Evolutionary conservation across 2,888 invertebrate genomes (phyloP), one percentile per base, ranked within the genome.

Genomic region (Drosophila multiciliata): DNA sequence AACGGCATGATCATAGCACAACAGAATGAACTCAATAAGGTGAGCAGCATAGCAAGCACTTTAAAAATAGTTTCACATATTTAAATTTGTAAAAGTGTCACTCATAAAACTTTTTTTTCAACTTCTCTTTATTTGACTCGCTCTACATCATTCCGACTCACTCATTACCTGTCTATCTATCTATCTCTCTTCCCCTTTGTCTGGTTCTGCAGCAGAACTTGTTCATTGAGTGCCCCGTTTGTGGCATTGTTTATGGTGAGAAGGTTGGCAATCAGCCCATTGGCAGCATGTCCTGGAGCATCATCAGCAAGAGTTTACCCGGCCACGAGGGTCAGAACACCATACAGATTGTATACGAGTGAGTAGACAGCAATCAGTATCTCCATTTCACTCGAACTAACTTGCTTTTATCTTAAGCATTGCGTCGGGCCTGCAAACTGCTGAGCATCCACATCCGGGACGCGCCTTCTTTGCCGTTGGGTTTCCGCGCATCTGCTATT

Each of bases 381-480:
- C 32, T 23, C 40, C n/a, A 23, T 42, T 52, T n/a, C 11, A 2
- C 49, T 64, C 36, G 17, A 12, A 48, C 40, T 48, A 26, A 29
- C 15, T 17, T 17, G 3, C 9, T 12, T 38, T 70, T 60, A 1
- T 89, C 15, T n/a, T n/a, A n/a, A 97, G 97, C 90, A 97, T 98
- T 93, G 96, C 96, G 73, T 96, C 97, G 52, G 98, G 98, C 1
- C 95, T 96, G 77, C 98, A 98, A 94, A 96, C 96, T 29, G 93
- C 95, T 40, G 95, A 95, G 80, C 97, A 97, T 94, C 97, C 97
- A 45, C 95, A 95, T 93, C 97, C 97, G 1, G 97, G 97, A 23
- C 94, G 96, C 76, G 96, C 97, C n/a, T 97, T 96, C 93, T 97
- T 97, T 93, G 97, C 97, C 3, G 97, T 97, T 42, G 97, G 97